Base-by-base conservation (phyloP, 2,113 vertebrate species). In the Poeciliopsis prolifica region DNA sequence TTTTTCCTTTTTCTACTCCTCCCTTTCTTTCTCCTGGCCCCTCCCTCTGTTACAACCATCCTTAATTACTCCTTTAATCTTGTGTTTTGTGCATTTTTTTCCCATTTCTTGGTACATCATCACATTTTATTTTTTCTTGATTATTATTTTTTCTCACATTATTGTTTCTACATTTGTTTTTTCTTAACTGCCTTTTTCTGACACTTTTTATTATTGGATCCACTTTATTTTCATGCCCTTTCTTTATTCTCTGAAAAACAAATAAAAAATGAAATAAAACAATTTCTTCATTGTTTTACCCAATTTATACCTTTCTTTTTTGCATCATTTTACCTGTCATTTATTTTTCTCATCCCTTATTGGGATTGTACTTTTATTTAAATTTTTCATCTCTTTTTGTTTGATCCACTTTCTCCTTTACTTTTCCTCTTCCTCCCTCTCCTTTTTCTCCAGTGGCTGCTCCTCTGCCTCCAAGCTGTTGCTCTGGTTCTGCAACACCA, bases 401-500 rank as follows among this genome's bases (percentile, higher is more conserved):
- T 28, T 1, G 40, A 44, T 10, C 58, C 58, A 44, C 37, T 5
- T 76, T 17, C 40, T 48, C 22, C 9, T 24, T 17, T 30, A 65
- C 24, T 17, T 14, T 72, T 89, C 74, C 75, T 75, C 78, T 78
- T 75, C 77, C 15, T 65, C 70, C 24, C 48, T 51, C 84, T 88
- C 73, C 83, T 65, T 42, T 77, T 85, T 92, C 88, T 91, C 90
- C 92, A 98, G 96, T 88, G 96, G 95, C 95, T 97, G 95, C 93
- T 96, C 96, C 91, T 96, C 96, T 96, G 90, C 96, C 94, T 97
- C 95, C 95, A 96, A 96, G 92, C 95, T 98, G 91, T 92, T 97
- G 86, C 96, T 98, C 94, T 95, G 96, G 95, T 96, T 98, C 95
- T 97, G 97, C 97, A 96, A 94, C 93, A 95, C 93, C 90, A 96